A percentile compares a stretch with the other conserved stretches of the same genome.
These are phyloP conservation scores for Asteroscopus sphinx DNA, from an alignment of 2,888 invertebrate genomes.

Conservation along the genomic window DNA sequence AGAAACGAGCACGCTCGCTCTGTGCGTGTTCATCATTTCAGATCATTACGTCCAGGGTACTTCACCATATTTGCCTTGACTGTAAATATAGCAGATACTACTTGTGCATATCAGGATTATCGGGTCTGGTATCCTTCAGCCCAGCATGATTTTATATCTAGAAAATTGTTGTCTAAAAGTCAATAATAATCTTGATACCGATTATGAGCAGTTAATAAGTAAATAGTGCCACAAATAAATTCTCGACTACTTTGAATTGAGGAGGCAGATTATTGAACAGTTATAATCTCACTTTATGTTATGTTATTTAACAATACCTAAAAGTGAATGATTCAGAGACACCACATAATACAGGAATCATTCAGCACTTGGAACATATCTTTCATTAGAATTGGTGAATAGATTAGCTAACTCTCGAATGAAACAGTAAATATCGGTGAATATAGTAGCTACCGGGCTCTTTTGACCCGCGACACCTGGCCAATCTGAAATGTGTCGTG, in stretches of 20 bases:
- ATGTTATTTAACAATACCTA: too few relatives aligned
- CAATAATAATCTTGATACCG: constrained; percentile 1
- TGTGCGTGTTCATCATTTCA: too few relatives aligned
- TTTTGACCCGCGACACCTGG: constrained; percentile 52
- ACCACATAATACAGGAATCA: neutral
- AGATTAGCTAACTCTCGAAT: constrained; percentile 5
- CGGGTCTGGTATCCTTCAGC: too few relatives aligned
- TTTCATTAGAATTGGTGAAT: constrained; percentile 23
- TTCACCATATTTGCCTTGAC: too few relatives aligned
- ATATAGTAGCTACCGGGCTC: constrained; percentile 13
- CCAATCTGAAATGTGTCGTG: constrained; percentile 53
- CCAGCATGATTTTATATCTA: too few relatives aligned
- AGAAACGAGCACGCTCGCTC: too few relatives aligned
- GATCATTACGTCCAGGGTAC: too few relatives aligned
- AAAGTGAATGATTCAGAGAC: too few relatives aligned
- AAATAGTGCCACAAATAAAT: constrained; percentile 2
- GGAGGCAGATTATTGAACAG: neutral
- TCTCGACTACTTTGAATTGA: neutral
- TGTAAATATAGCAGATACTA: too few relatives aligned
- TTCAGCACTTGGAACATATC: constrained; percentile 10
- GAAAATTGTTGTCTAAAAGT: neutral
- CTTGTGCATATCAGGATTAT: too few relatives aligned
- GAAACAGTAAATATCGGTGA: constrained; percentile 4
- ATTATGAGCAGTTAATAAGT: constrained; percentile 2
- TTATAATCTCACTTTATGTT: neutral